Percentiles rank a stretch among this genome's conserved stretches.
Evolutionary conservation across 2,113 vertebrate genomes (phyloP).

Genomic region (Diadophis punctatus): DNA sequence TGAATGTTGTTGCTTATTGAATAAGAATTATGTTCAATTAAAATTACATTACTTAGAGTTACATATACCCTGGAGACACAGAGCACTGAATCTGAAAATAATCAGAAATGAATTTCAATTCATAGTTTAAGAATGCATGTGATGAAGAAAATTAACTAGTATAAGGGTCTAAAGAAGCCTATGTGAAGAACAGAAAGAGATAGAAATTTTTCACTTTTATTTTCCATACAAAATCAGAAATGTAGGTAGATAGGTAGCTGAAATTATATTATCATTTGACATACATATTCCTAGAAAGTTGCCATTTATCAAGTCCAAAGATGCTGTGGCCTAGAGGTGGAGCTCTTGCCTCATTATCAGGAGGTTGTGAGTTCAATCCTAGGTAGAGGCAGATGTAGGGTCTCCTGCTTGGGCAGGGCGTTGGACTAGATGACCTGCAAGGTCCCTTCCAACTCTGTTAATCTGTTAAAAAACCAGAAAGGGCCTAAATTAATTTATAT

Average conservation of each 20-base stretch:
- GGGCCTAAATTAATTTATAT: background rate
- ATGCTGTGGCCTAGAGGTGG: too few relatives aligned
- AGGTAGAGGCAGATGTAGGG: too few relatives aligned
- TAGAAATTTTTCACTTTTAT: background rate
- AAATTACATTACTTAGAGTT: background rate
- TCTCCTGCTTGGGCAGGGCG: too few relatives aligned
- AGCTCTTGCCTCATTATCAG: too few relatives aligned
- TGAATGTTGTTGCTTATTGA: background rate
- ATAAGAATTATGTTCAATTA: conserved; percentile 1
- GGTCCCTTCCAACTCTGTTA: too few relatives aligned
- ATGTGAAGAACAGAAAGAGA: background rate
- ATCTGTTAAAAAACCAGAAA: too few relatives aligned
- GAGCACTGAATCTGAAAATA: background rate
- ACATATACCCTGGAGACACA: background rate
- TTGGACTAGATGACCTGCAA: too few relatives aligned
- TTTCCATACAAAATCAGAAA: background rate
- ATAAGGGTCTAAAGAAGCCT: background rate
- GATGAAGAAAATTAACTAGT: background rate
- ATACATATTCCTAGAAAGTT: background rate
- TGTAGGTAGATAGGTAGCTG: background rate
- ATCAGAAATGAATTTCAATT: background rate
- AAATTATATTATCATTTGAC: background rate
- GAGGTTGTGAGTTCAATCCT: too few relatives aligned
- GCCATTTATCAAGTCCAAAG: background rate
- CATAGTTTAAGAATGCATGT: background rate